These are phyloP conservation scores for Clarias pachynema DNA, from an alignment of 2,797 vertebrate species.

Conservation along the genomic window DNA sequence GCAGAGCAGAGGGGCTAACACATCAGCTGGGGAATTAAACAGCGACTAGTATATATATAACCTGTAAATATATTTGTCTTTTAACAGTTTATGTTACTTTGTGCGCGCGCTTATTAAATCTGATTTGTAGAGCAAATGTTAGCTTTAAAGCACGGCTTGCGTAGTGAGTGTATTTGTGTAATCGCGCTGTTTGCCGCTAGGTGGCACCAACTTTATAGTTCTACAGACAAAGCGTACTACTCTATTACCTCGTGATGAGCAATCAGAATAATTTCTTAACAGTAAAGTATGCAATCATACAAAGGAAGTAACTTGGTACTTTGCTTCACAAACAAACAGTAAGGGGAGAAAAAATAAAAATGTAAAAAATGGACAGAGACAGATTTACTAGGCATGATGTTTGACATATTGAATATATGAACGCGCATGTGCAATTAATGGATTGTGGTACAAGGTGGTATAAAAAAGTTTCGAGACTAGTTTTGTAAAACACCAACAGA, in stretches of 20 bases:
- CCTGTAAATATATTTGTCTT: neutral
- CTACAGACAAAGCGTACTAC: neutral
- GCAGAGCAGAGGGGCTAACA: neutral
- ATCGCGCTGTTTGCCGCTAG: conserved; percentile 25
- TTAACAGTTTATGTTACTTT: neutral
- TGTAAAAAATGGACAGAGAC: too few relatives aligned
- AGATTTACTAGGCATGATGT: too few relatives aligned
- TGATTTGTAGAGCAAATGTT: neutral
- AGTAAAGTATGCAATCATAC: too few relatives aligned
- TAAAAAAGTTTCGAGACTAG: too few relatives aligned
- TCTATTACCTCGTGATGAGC: neutral
- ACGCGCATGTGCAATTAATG: too few relatives aligned
- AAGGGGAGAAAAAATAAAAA: too few relatives aligned
- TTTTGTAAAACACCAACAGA: too few relatives aligned
- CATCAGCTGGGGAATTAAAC: neutral
- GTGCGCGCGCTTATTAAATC: neutral
- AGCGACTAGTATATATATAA: neutral
- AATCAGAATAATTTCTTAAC: too few relatives aligned
- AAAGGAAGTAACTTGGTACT: too few relatives aligned
- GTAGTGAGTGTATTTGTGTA: conserved; percentile 35
- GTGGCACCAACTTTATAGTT: conserved; percentile 33
- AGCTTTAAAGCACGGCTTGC: neutral
- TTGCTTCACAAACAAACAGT: too few relatives aligned
- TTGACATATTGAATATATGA: too few relatives aligned
- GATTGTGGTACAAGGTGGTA: too few relatives aligned